Conservation (phyloP, 2,888 invertebrate species). For the Plebejus argus region DNA sequence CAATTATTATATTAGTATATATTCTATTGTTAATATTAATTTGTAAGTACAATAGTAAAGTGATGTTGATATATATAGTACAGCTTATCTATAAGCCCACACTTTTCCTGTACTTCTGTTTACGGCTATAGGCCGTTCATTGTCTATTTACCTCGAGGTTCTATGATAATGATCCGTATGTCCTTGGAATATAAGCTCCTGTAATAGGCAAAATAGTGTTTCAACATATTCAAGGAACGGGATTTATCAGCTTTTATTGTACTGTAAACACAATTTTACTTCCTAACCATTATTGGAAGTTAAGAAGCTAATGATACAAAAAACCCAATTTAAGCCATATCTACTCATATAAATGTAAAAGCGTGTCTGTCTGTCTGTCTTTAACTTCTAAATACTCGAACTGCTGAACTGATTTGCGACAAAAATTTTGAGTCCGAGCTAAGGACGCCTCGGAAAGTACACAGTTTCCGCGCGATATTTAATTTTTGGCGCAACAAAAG, state of each 20-base stretch:
- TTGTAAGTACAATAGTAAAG: neutral
- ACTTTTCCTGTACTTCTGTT: conserved; percentile 32
- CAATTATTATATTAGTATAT: neutral
- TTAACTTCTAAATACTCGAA: neutral
- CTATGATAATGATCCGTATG: neutral
- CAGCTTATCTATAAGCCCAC: conserved; percentile 36
- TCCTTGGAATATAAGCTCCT: too few species aligned
- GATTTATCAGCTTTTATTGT: too few species aligned
- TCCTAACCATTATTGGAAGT: too few species aligned
- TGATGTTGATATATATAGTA: neutral
- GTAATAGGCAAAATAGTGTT: too few species aligned
- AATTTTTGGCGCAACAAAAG: neutral
- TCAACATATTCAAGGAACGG: too few species aligned
- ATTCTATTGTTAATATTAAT: neutral
- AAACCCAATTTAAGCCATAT: too few species aligned
- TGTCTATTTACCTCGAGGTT: too few species aligned
- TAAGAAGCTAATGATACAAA: too few species aligned
- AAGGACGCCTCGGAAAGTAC: neutral
- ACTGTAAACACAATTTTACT: too few species aligned
- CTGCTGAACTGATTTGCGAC: neutral
- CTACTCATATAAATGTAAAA: too few species aligned
- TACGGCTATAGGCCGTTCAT: neutral
- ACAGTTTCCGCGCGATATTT: neutral
- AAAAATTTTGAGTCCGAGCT: too few species aligned
- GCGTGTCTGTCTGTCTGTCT: too few species aligned